Evolutionary conservation across 2,797 vertebrate species (phyloP), one percentile per base, ranked within the genome.

Genomic region (Spinibarbus caldwelli): DNA sequence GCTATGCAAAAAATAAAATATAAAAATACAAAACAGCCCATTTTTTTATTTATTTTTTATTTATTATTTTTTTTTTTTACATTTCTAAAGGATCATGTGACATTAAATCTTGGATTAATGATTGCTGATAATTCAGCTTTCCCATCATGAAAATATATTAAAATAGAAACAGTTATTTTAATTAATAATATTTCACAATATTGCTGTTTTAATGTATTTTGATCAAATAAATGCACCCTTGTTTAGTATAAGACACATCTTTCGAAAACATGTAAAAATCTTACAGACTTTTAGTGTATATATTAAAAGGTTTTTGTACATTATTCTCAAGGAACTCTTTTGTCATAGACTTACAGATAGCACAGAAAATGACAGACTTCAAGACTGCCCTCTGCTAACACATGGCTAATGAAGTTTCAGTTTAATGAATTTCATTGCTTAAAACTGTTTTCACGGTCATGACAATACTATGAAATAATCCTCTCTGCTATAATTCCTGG

Each of bases 391-490:
- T 23, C 29, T 45, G 54, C 38, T 62, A 36, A 67, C 72, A 84
- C 17, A 11, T 52, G 19, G n/a, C 64, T 43, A 72, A 73, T 73
- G 54, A 79, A 73, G 54, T 80, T 80, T 47, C 2, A 47, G 19
- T 14, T 17, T 68, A 68, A 77, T 52, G 9, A 62, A 71, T 59
- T 71, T 36, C 49, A 68, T 70, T 71, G 66, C 76, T 71, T 85
- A 70, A 45, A 79, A 85, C 75, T 38, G 49, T 85, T 77, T 77
- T 68, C 67, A 85, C 21, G 11, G 66, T 80, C 67, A 41, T 36
- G 41, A 64, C 67, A 80, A 80, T 64, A 64, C 41, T 21, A 62
- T 47, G 41, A 36, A 80, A 80, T 85, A 80, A 85, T 85, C 84
- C 83, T 54, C 54, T 47, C 77, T 73, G 84, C 68, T 59, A 52